Conservation (phyloP, 2,113 vertebrate genomes). For the Merops nubicus region DNA sequence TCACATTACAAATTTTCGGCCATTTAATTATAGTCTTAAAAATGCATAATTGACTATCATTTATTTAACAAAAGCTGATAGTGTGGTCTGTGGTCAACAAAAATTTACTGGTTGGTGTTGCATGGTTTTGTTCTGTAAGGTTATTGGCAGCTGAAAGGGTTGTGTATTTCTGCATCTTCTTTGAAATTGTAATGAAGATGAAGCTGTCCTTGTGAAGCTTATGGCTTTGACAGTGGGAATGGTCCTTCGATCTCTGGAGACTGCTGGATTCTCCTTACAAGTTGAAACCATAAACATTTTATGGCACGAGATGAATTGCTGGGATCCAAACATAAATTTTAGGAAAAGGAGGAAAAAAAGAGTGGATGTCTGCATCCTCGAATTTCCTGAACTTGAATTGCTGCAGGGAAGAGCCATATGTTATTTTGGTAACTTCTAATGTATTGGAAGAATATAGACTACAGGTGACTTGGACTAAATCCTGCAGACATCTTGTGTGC, state of each 20-base stretch:
- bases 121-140: not conserved
- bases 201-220: constrained; percentile 31
- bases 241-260: constrained; percentile 20
- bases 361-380: not conserved
- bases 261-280: constrained; percentile 23
- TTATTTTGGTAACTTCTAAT: not conserved
- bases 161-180: not conserved
- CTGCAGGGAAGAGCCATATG: not conserved
- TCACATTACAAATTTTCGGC: not conserved
- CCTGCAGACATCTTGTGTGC: not conserved
- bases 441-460: not conserved
- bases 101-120: not conserved
- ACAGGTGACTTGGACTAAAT: not conserved
- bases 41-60: fast-evolving
- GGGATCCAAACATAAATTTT: constrained; percentile 21
- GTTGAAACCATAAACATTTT: constrained; percentile 27
- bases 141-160: not conserved
- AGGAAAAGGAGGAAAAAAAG: not conserved
- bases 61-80: not conserved
- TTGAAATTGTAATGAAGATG: constrained; percentile 35
- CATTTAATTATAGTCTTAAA: not conserved
- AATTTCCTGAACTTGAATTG: constrained; percentile 1
- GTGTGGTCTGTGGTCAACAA: not conserved
- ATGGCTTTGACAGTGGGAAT: constrained; percentile 29
- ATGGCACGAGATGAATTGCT: constrained; percentile 16